Evolutionary conservation across 1,140 invertebrate genomes (phyloP).

Genomic region (Streblospio benedicti): DNA sequence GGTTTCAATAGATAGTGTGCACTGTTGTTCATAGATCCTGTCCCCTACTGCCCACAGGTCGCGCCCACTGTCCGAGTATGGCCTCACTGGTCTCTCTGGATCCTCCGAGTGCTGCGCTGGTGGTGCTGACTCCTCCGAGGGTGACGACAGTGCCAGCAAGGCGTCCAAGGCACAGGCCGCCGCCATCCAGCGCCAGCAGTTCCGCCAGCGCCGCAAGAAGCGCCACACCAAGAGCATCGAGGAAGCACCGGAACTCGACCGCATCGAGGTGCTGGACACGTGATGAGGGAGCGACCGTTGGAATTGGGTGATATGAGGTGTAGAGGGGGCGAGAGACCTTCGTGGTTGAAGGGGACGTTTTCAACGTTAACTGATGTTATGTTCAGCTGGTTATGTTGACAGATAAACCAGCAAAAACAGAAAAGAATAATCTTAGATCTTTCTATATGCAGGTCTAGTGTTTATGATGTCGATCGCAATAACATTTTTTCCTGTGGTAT

Average conservation of each 20-base stretch:
- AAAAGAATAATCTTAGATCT: too few species aligned
- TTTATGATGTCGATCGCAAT: too few species aligned
- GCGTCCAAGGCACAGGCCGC: neutral
- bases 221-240: neutral
- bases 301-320: too few species aligned
- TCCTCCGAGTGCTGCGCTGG: neutral
- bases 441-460: too few species aligned
- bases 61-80: neutral
- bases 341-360: too few species aligned
- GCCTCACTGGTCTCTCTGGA: neutral
- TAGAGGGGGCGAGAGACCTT: too few species aligned
- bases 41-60: neutral
- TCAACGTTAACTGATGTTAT: too few species aligned
- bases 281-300: too few species aligned
- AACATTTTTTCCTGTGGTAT: too few species aligned
- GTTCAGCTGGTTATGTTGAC: too few species aligned
- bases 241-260: constrained; percentile 1
- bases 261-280: too few species aligned
- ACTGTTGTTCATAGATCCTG: neutral
- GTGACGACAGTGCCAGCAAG: neutral
- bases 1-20: neutral
- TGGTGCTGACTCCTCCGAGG: neutral
- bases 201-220: neutral
- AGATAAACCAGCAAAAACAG: too few species aligned
- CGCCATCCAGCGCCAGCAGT: neutral